Percentiles rank a stretch among this genome's conserved stretches.
Evolutionary conservation across 2,888 invertebrate genomes (phyloP).

Genomic region (Neoaliturus tenellus): DNA sequence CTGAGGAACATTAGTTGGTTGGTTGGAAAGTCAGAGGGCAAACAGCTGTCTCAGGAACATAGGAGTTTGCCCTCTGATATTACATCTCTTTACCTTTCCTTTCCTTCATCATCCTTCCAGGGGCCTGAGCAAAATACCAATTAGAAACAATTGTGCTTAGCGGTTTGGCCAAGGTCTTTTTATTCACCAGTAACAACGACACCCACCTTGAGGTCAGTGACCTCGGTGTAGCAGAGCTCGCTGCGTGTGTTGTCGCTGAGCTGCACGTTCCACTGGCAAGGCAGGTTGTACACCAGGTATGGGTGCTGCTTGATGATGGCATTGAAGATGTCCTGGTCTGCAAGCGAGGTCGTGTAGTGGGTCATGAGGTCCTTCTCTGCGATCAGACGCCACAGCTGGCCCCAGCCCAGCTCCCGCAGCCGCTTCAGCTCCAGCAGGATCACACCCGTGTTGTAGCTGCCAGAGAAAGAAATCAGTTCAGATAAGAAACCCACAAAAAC

Average conservation of each 20-base stretch:
- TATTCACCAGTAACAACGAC: too few species aligned
- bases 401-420: constrained; percentile 84
- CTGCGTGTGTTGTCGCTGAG: constrained; percentile 89
- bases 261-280: constrained; percentile 95
- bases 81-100: too few species aligned
- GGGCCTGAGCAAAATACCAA: too few species aligned
- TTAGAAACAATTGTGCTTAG: too few species aligned
- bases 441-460: constrained; percentile 86
- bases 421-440: constrained; percentile 86
- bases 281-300: constrained; percentile 82
- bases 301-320: constrained; percentile 88
- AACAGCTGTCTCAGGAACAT: too few species aligned
- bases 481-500: too few species aligned
- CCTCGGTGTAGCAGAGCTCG: constrained; percentile 84
- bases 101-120: too few species aligned
- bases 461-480: too few species aligned
- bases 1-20: too few species aligned
- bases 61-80: too few species aligned
- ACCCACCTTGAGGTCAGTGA: constrained; percentile 82
- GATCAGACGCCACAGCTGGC: constrained; percentile 83
- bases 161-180: too few species aligned
- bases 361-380: constrained; percentile 83
- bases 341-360: constrained; percentile 83
- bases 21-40: too few species aligned
- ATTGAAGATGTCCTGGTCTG: constrained; percentile 95